Evolutionary conservation across 2,113 vertebrate genomes (phyloP), one percentile per base, ranked within the genome.

Genomic region (Pangasianodon gigas): DNA sequence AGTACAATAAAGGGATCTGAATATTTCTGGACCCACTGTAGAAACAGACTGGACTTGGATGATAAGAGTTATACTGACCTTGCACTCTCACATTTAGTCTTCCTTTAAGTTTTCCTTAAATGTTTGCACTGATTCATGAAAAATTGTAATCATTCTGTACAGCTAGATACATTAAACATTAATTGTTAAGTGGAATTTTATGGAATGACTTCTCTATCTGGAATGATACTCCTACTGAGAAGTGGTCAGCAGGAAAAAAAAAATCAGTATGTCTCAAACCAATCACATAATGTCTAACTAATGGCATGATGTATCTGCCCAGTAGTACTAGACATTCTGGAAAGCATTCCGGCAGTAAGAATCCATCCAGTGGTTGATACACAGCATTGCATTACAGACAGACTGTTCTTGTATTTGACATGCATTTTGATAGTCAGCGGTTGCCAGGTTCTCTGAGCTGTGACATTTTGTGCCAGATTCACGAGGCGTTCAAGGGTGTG

Each of bases 361-460:
- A 67, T 83, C 86, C 87, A 89, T 91, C 91, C 93, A 89, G 91
- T 90, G 86, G 84, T 88, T 92, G 91, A 92, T 91, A 91, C 88
- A 90, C 90, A 85, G 90, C 84, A 74, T 65, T 88, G 79, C 89
- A 80, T 89, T 91, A 88, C 91, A 92, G 92, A 91, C 91, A 86
- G 85, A 89, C 91, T 92, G 89, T 87, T 91, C 89, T 91, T 90
- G 80, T 91, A 87, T 93, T 91, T 92, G 90, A 90, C 91, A 91
- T 87, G 89, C 90, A 67, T 87, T 92, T 90, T 87, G 88, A 91
- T 89, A 84, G 91, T 14, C 37, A 81, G 44, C 67, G 11, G 81
- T 88, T 90, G 91, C 92, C 92, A 91, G 90, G 67, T 89, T 87
- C 84, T 71, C 88, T 85, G 83, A 77, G 84, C 89, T 89, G 88